phyloP scores from a whole-genome alignment of 2,797 vertebrate genomes.

The Podarcis siculus region DNA sequence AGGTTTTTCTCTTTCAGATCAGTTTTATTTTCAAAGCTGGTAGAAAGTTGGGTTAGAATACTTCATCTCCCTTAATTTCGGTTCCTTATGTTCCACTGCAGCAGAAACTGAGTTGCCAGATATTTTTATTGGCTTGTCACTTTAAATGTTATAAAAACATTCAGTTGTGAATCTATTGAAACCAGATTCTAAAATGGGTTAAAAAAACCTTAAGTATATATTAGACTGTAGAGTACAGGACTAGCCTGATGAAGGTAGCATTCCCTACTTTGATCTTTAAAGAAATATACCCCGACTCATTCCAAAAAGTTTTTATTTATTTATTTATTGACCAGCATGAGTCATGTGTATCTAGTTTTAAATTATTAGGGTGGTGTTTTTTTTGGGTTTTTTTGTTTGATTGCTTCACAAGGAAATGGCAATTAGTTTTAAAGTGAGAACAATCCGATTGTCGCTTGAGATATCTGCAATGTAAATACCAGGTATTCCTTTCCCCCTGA shows the following conservation, averaged over 20 bases:
- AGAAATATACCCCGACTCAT: conserved; percentile 12
- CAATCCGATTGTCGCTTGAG: neutral
- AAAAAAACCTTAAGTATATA: conserved; percentile 52
- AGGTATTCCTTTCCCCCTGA: neutral
- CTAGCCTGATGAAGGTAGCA: conserved; percentile 41
- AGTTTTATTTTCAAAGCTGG: conserved; percentile 69
- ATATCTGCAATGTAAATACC: neutral
- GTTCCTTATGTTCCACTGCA: conserved; percentile 69
- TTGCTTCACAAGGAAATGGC: conserved; percentile 24
- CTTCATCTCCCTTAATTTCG: conserved; percentile 67
- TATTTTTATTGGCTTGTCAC: conserved; percentile 80
- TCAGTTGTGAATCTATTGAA: conserved; percentile 72
- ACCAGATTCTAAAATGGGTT: conserved; percentile 69
- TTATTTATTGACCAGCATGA: neutral
- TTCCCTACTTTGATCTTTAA: conserved; percentile 61
- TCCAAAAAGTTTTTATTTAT: neutral
- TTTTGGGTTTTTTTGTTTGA: neutral
- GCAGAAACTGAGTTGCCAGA: conserved; percentile 70
- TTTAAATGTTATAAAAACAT: conserved; percentile 71
- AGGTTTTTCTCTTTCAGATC: conserved; percentile 64
- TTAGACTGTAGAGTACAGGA: conserved; percentile 36
- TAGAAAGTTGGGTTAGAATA: conserved; percentile 45
- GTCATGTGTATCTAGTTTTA: neutral
- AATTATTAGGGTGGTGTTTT: neutral
- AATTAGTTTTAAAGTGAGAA: conserved; percentile 39